Conservation (phyloP, 2,888 invertebrate genomes). For the Urechis unicinctus region DNA sequence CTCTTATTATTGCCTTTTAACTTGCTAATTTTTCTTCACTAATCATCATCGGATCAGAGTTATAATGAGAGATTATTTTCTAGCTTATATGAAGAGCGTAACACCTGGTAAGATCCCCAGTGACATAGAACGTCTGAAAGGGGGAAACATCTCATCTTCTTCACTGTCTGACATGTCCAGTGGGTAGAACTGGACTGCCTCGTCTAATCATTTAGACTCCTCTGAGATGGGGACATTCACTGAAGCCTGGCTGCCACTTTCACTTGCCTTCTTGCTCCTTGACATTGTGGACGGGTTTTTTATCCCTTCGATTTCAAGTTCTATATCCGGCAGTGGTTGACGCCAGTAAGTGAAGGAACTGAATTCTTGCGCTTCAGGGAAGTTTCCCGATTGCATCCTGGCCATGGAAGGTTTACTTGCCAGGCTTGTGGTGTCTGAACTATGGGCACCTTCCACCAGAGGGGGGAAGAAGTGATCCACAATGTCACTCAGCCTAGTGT, state of each 20-base stretch:
- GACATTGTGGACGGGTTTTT: not conserved
- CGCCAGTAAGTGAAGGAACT: conserved; percentile 90
- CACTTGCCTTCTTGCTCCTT: no score
- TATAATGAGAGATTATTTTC: no score
- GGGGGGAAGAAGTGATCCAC: conserved; percentile 92
- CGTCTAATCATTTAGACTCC: not conserved
- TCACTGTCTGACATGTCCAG: not conserved
- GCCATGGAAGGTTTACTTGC: conserved; percentile 4
- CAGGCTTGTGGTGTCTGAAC: no score
- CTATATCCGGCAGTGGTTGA: conserved; percentile 66
- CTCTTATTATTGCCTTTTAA: no score
- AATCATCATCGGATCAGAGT: no score
- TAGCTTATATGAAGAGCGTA: not conserved
- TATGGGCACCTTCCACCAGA: no score
- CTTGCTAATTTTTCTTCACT: no score
- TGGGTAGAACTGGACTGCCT: not conserved
- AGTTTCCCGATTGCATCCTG: conserved; percentile 28
- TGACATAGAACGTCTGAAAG: not conserved
- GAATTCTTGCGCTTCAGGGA: conserved; percentile 58
- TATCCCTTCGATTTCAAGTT: conserved; percentile 11
- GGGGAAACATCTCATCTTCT: not conserved
- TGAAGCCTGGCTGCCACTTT: not conserved
- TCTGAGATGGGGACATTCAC: not conserved
- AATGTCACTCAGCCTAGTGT: conserved; percentile 86
- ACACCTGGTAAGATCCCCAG: not conserved